These are phyloP conservation scores for Aspidiotus destructor DNA, from an alignment of 2,888 invertebrate genomes.

Conservation along the genomic window DNA sequence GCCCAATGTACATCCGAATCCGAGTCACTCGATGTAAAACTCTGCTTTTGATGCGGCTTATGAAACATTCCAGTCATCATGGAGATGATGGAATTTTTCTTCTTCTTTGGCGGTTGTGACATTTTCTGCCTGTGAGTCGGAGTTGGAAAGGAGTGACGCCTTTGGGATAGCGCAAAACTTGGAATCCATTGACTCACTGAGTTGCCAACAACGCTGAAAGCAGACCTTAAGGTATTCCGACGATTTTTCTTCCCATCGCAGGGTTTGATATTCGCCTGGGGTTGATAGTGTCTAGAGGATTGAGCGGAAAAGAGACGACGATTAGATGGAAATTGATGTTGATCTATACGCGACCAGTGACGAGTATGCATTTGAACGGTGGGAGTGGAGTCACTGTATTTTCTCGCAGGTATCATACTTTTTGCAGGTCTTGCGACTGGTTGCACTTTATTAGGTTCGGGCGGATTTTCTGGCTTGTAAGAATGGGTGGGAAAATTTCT, in stretches of 20 bases:
- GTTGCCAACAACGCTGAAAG: conserved; percentile 50
- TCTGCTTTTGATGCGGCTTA: conserved; percentile 49
- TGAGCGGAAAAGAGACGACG: not conserved
- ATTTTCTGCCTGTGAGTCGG: conserved; percentile 43
- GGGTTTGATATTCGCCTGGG: conserved; percentile 39
- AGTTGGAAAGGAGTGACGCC: conserved; percentile 71
- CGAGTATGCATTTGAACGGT: conserved; percentile 49
- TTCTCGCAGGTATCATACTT: not conserved
- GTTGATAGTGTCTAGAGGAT: not conserved
- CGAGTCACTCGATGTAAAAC: conserved; percentile 13
- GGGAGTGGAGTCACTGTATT: conserved; percentile 5
- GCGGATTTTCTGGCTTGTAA: conserved; percentile 1
- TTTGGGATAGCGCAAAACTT: conserved; percentile 64
- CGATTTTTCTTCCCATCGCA: conserved; percentile 52
- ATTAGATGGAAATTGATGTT: not conserved
- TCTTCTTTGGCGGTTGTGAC: conserved; percentile 46
- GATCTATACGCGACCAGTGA: not conserved
- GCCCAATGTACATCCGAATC: conserved; percentile 17
- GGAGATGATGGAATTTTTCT: conserved; percentile 68
- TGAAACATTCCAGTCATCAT: conserved; percentile 77
- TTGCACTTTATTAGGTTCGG: not conserved
- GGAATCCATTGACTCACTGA: conserved; percentile 72
- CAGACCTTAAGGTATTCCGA: conserved; percentile 60
- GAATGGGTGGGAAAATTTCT: conserved; percentile 8
- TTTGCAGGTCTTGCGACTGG: not conserved